Percentiles rank a stretch among this genome's conserved stretches.
phyloP scores from a whole-genome alignment of 2,888 invertebrate genomes.

The Cosmorhoe ocellata region DNA sequence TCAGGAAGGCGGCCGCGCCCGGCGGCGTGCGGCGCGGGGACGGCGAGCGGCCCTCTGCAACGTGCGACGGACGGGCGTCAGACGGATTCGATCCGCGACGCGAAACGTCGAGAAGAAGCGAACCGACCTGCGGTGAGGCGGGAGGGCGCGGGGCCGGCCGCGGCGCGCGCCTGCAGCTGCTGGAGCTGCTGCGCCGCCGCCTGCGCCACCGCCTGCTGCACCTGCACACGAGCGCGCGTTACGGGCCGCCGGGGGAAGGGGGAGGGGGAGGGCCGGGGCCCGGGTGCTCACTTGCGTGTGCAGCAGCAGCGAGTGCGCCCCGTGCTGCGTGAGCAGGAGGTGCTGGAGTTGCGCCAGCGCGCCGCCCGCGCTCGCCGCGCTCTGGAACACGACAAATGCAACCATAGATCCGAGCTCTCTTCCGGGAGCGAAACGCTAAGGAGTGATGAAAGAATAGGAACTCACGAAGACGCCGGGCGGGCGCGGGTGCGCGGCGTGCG shows the following conservation, averaged over 20 bases:
- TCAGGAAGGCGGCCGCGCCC: slow-evolving; percentile 89
- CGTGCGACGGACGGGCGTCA: too few relatives aligned
- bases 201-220: slow-evolving; percentile 92
- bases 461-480: slow-evolving; percentile 53
- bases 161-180: slow-evolving; percentile 85
- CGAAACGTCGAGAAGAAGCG: not conserved
- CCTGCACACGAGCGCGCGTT: slow-evolving; percentile 66
- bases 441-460: too few relatives aligned
- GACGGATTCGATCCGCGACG: too few relatives aligned
- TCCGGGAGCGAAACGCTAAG: too few relatives aligned
- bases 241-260: too few relatives aligned
- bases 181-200: slow-evolving; percentile 93
- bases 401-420: too few relatives aligned
- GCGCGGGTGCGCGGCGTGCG: slow-evolving; percentile 52
- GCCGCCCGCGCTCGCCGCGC: slow-evolving; percentile 65
- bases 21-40: slow-evolving; percentile 77
- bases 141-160: slow-evolving; percentile 48
- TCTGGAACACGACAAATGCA: slow-evolving; percentile 49
- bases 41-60: slow-evolving; percentile 65
- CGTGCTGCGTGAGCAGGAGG: slow-evolving; percentile 71
- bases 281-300: slow-evolving; percentile 63
- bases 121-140: slow-evolving; percentile 42
- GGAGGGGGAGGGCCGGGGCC: too few relatives aligned
- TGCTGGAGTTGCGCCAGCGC: slow-evolving; percentile 77
- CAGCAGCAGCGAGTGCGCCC: slow-evolving; percentile 72